Evolutionary conservation across 2,113 vertebrate genomes (phyloP).

Genomic region (Menura novaehollandiae): DNA sequence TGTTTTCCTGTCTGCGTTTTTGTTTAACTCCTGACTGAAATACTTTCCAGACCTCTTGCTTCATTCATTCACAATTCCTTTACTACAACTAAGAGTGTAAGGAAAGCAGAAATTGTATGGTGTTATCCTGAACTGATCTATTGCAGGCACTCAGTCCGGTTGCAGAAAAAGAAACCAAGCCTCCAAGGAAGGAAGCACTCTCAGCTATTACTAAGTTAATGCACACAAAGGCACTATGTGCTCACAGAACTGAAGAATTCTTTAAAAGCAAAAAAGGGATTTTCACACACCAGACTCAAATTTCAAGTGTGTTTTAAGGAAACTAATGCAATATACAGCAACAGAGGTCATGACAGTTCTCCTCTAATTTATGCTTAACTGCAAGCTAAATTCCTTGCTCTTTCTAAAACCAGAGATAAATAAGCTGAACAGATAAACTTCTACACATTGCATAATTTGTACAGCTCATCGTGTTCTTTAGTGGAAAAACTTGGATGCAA

Average conservation of each 20-base stretch:
- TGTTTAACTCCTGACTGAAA: conserved; percentile 24
- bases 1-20: background rate
- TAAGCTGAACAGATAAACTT: background rate
- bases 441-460: background rate
- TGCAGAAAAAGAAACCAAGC: background rate
- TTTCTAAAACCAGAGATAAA: background rate
- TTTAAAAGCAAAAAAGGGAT: background rate
- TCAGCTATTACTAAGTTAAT: background rate
- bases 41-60: background rate
- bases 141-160: background rate
- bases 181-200: background rate
- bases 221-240: background rate
- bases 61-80: background rate
- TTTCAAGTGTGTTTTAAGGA: background rate
- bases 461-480: background rate
- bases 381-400: background rate
- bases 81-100: background rate
- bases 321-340: background rate
- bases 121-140: background rate
- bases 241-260: background rate
- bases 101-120: background rate
- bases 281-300: background rate
- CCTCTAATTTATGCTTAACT: background rate
- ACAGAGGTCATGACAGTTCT: background rate
- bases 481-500: background rate